phyloP scores from a whole-genome alignment of 2,888 invertebrate genomes.

The Antheraea assamensis region DNA sequence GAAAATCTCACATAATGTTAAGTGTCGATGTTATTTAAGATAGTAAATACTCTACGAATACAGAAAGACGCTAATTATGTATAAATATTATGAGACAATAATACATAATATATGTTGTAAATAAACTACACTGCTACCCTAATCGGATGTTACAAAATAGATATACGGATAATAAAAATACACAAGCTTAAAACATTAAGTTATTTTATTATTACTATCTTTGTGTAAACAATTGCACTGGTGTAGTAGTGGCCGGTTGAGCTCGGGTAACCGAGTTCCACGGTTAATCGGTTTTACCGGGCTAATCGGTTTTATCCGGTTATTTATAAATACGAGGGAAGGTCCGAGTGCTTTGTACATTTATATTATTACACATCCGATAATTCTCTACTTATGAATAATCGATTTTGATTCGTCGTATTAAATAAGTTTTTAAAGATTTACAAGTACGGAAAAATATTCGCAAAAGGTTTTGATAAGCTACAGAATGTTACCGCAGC shows the following conservation, averaged over 20 bases:
- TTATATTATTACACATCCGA: conserved; percentile 12
- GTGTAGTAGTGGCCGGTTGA: conserved; percentile 22
- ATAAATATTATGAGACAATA: no score
- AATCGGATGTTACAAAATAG: not conserved
- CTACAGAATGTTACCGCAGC: not conserved
- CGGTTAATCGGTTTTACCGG: conserved; percentile 33
- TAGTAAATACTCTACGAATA: no score
- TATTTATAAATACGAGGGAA: conserved; percentile 41
- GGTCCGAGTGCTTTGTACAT: conserved; percentile 24
- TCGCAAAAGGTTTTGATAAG: not conserved
- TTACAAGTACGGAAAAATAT: no score
- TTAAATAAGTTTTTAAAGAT: not conserved
- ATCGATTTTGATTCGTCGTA: not conserved
- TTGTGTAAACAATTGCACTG: conserved; percentile 8
- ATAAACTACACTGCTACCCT: no score
- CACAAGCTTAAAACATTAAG: conserved; percentile 22
- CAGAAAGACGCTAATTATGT: no score
- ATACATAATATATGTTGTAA: no score
- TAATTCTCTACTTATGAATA: not conserved
- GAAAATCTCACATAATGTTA: no score
- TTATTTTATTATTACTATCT: conserved; percentile 1
- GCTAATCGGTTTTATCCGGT: conserved; percentile 20
- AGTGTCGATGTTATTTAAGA: no score
- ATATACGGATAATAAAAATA: not conserved
- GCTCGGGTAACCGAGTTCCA: conserved; percentile 44